These are phyloP conservation scores for Trogon melanurus DNA, from an alignment of 2,113 vertebrate genomes.

Conservation along the genomic window DNA sequence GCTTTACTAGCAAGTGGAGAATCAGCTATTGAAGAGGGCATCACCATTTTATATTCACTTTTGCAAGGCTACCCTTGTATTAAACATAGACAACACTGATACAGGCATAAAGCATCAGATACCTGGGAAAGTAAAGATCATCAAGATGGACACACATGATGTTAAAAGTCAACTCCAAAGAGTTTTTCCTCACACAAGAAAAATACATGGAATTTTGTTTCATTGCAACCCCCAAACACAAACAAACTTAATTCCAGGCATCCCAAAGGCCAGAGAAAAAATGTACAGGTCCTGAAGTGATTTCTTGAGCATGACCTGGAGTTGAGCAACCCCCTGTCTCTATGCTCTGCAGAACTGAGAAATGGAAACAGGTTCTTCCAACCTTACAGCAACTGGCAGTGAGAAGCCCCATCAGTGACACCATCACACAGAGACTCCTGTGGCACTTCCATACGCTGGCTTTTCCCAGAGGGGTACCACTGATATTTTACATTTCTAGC, in stretches of 20 bases:
- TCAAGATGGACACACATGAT: not conserved
- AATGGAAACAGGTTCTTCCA: not conserved
- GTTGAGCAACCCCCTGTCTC: not conserved
- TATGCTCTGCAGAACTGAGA: not conserved
- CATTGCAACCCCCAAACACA: not conserved
- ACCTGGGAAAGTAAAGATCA: not conserved
- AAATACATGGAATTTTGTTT: not conserved
- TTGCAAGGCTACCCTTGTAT: not conserved
- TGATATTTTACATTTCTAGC: not conserved
- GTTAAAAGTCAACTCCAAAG: not conserved
- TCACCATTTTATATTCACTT: not conserved
- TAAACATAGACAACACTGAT: not conserved
- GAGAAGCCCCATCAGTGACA: not conserved
- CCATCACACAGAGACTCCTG: too few relatives aligned
- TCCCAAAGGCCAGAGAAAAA: not conserved
- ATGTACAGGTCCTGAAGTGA: not conserved
- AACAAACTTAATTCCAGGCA: not conserved
- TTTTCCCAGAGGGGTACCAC: not conserved
- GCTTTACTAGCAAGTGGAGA: not conserved
- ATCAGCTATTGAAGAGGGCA: not conserved
- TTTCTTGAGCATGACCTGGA: not conserved
- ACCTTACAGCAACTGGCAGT: not conserved
- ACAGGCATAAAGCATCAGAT: not conserved
- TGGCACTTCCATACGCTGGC: accelerated
- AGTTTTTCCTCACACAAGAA: not conserved